Evolutionary conservation across 2,888 invertebrate species (phyloP).

Genomic region (Danaus chrysippus): DNA sequence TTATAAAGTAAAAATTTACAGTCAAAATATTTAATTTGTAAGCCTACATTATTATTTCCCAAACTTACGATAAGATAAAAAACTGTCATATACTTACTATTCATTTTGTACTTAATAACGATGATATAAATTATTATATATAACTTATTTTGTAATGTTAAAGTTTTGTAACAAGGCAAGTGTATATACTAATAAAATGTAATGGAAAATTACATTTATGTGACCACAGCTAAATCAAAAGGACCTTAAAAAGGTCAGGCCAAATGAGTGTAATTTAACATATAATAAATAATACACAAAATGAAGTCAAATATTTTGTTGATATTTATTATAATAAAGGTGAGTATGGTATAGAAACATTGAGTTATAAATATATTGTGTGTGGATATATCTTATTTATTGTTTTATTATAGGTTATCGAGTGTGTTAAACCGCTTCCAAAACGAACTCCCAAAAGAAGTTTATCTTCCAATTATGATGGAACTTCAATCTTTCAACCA

Average conservation of each 20-base stretch:
- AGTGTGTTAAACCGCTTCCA: slow-evolving; percentile 7
- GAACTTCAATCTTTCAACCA: neutral
- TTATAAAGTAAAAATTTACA: too few relatives aligned
- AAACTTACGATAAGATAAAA: too few relatives aligned
- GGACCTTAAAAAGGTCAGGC: neutral
- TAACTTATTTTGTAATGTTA: slow-evolving; percentile 18
- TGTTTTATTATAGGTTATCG: slow-evolving; percentile 5
- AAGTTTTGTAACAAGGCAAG: neutral
- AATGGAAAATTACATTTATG: neutral
- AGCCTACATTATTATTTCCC: too few relatives aligned
- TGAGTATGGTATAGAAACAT: neutral
- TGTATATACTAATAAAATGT: neutral
- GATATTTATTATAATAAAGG: slow-evolving; percentile 2
- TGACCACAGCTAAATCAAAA: neutral
- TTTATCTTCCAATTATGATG: neutral
- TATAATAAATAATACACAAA: slow-evolving; percentile 6
- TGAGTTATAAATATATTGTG: neutral
- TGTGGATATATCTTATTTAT: neutral
- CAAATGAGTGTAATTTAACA: neutral
- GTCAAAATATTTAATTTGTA: too few relatives aligned
- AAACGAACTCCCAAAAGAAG: slow-evolving; percentile 7
- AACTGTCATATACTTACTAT: too few relatives aligned
- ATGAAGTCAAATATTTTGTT: slow-evolving; percentile 13
- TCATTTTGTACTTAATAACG: neutral
- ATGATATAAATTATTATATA: slow-evolving; percentile 7